Evolutionary conservation across 1,140 invertebrate genomes (phyloP), one percentile per base, ranked within the genome.

Genomic region (Trichonephila inaurata): DNA sequence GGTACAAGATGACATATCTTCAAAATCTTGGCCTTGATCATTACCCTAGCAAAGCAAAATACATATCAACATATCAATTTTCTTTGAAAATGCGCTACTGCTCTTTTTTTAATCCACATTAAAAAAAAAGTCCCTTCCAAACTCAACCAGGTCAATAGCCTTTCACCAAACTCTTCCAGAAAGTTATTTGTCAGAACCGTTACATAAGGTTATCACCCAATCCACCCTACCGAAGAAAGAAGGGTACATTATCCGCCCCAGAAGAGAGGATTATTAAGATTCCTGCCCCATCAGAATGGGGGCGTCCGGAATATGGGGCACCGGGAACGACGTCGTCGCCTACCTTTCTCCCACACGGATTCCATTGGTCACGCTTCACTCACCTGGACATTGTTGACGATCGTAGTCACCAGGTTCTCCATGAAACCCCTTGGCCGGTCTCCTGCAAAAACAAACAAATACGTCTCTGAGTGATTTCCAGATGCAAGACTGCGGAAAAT

Each of bases 351-450:
- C 24, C 72, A 40, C 72, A 40, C 28, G 7, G 14, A 77, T 77
- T 77, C 72, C 72, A 33, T 2, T 18, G 72, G 72, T 77, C 28
- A 77, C 72, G 72, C 24, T 19, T 28, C 81, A 62, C 93, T 94
- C 94, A 96, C 97, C 96, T 98, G 97, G 72, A 98, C 96, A 95
- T 98, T 98, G 95, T 98, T 98, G 90, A 98, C 96, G 16, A 98
- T 97, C 24, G 97, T 97, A 24, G 97, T 97, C 81, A 97, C 96
- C 72, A 98, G 95, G 95, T 97, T 97, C 95, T 98, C 97, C 94
- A 97, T 96, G 95, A 98, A 97, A 33, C 95, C 95, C 58, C 85
- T 93, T 12, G 95, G 91, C 18, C 91, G 89, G n/a, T 92, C 92
- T 81, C 94, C 95, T 95, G 93, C 96, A 96, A 94, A 94, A 94